These are phyloP conservation scores for Antitype chi DNA, from an alignment of 2,888 invertebrate genomes.

Conservation along the genomic window DNA sequence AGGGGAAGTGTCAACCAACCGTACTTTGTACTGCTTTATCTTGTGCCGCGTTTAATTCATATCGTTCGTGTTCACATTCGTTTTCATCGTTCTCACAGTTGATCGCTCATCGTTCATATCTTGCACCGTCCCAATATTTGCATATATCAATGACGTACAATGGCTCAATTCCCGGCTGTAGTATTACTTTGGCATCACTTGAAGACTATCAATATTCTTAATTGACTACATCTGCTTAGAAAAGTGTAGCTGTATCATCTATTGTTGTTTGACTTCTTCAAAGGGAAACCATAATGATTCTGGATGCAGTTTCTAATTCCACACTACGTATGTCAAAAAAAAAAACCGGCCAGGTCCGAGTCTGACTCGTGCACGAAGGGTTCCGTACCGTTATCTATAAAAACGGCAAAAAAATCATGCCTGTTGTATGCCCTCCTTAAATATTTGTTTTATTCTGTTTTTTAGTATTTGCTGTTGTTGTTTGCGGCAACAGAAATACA, in stretches of 20 bases:
- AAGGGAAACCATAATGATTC: neutral
- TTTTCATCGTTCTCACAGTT: neutral
- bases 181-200: constrained; percentile 72
- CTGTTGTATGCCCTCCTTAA: too few relatives aligned
- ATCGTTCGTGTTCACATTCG: neutral
- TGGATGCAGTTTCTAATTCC: neutral
- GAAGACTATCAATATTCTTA: constrained; percentile 71
- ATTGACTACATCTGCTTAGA: constrained; percentile 61
- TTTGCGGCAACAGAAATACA: too few relatives aligned
- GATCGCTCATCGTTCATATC: constrained; percentile 45
- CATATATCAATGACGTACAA: constrained; percentile 76
- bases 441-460: too few relatives aligned
- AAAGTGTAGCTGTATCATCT: constrained; percentile 19
- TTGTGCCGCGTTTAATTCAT: neutral
- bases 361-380: too few relatives aligned
- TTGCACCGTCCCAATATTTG: constrained; percentile 71
- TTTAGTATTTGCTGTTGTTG: too few relatives aligned
- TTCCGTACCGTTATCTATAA: too few relatives aligned
- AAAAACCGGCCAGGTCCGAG: too few relatives aligned
- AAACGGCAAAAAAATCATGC: too few relatives aligned
- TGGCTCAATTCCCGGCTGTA: constrained; percentile 75
- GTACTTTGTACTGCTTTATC: neutral
- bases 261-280: constrained; percentile 13
- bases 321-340: neutral
- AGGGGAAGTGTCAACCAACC: too few relatives aligned